A percentile compares a stretch with the other conserved stretches of the same genome.
These are phyloP conservation scores for Polypterus bichir DNA, from an alignment of 2,113 vertebrate genomes.

Conservation along the genomic window DNA sequence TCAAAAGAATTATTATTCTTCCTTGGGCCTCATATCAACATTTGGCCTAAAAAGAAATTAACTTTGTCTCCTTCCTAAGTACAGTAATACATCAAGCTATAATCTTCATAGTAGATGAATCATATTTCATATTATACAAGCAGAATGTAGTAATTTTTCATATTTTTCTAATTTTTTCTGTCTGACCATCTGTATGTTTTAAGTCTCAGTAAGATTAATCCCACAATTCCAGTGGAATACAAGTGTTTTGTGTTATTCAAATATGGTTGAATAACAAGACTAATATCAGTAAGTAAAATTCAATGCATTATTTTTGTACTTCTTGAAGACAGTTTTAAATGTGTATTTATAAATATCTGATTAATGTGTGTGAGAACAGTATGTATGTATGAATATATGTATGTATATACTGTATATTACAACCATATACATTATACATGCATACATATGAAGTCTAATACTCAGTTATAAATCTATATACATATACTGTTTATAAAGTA, in stretches of 20 bases:
- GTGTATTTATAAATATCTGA: too few relatives aligned
- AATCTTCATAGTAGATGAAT: constrained; percentile 70
- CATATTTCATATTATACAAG: constrained; percentile 66
- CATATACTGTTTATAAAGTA: too few relatives aligned
- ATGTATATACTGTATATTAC: too few relatives aligned
- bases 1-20: constrained; percentile 51
- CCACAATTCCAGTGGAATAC: constrained; percentile 66
- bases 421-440: too few relatives aligned
- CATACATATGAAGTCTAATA: too few relatives aligned
- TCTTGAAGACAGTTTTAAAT: constrained; percentile 16
- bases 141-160: constrained; percentile 79
- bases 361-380: too few relatives aligned
- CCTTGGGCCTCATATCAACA: constrained; percentile 42
- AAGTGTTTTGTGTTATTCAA: constrained; percentile 62
- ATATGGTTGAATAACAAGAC: constrained; percentile 55
- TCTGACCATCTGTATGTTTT: constrained; percentile 80
- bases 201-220: constrained; percentile 82
- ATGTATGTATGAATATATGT: too few relatives aligned
- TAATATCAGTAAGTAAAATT: constrained; percentile 65
- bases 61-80: constrained; percentile 64
- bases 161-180: constrained; percentile 84
- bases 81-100: constrained; percentile 67
- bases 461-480: too few relatives aligned
- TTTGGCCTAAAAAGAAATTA: constrained; percentile 63
- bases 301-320: constrained; percentile 57